Evolutionary conservation across 2,888 invertebrate genomes (phyloP).

Genomic region (Ellobium chinense): DNA sequence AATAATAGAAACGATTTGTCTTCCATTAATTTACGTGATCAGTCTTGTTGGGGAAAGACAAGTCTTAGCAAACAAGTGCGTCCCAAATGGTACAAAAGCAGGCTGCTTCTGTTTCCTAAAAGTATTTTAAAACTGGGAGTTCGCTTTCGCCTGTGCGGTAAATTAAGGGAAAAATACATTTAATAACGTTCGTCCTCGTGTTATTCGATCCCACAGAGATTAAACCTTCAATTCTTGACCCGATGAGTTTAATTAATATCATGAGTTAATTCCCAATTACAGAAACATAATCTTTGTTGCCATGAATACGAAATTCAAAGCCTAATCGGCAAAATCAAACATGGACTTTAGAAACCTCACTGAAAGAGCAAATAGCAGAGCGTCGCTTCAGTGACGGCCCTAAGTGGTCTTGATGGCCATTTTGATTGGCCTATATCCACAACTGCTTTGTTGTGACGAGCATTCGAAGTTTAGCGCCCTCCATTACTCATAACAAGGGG

Average conservation of each 20-base stretch:
- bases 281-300: slow-evolving; percentile 24
- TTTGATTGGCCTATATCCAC: not conserved
- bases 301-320: slow-evolving; percentile 23
- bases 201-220: not conserved
- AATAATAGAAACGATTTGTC: no score
- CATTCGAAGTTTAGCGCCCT: not conserved
- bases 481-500: not conserved
- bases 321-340: not conserved
- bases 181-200: not conserved
- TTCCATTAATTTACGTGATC: no score
- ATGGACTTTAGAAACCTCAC: not conserved
- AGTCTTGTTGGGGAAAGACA: no score
- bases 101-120: no score
- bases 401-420: slow-evolving; percentile 7
- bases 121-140: no score
- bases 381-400: slow-evolving; percentile 17
- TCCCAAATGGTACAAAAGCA: no score
- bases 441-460: not conserved
- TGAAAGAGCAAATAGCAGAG: not conserved
- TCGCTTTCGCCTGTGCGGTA: no score
- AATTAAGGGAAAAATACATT: not conserved
- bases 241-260: slow-evolving; percentile 10
- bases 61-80: no score
- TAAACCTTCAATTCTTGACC: not conserved
- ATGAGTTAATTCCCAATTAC: not conserved